These are phyloP conservation scores for Pangasius mekongensis DNA, from an alignment of 2,797 vertebrate species.

Conservation along the genomic window DNA sequence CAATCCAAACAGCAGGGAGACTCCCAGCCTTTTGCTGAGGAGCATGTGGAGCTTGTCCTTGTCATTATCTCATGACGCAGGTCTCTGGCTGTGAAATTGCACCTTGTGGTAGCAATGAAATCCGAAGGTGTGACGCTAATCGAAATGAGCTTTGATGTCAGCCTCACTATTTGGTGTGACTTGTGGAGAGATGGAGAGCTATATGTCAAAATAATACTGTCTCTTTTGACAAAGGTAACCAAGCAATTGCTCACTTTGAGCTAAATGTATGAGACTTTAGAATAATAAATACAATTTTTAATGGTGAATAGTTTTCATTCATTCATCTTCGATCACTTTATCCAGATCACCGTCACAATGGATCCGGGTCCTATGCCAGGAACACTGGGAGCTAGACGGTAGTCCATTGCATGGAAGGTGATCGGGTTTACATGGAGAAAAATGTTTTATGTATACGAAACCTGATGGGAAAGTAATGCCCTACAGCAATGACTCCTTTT, in stretches of 20 bases:
- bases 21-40: conserved; percentile 19
- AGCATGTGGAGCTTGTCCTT: conserved; percentile 32
- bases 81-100: conserved; percentile 34
- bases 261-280: neutral
- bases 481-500: neutral
- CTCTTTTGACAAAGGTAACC: neutral
- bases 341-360: neutral
- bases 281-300: neutral
- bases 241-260: neutral
- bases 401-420: neutral
- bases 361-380: neutral
- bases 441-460: neutral
- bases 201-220: neutral
- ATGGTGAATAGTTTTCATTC: neutral
- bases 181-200: neutral
- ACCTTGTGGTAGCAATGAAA: conserved; percentile 33
- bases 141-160: neutral
- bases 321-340: neutral
- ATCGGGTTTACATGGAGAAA: neutral
- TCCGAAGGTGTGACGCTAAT: neutral
- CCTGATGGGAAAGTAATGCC: neutral
- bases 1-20: conserved; percentile 28
- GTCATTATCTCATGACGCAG: conserved; percentile 42
- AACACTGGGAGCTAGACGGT: neutral
- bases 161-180: neutral